A percentile compares a stretch with the other conserved stretches of the same genome.
These are phyloP conservation scores for Brachynemurus nebulosus DNA, from an alignment of 2,888 invertebrate species.

Conservation along the genomic window DNA sequence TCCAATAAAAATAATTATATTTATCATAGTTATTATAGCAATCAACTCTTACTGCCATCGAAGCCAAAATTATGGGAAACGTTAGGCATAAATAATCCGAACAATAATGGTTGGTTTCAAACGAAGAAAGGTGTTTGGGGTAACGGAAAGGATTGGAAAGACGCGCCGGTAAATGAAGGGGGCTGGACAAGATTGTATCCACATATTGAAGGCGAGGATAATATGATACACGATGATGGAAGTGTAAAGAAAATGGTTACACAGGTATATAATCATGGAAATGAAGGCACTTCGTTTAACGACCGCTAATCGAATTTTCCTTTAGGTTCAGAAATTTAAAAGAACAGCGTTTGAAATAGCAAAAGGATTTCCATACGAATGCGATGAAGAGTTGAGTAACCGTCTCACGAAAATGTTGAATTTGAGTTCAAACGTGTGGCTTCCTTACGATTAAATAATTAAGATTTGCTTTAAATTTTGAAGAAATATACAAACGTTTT, in stretches of 20 bases:
- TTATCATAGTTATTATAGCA: background rate
- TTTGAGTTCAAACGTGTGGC: constrained; percentile 37
- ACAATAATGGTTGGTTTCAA: constrained; percentile 14
- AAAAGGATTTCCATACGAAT: constrained; percentile 32
- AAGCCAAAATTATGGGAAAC: constrained; percentile 5
- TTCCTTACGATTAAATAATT: constrained; percentile 26
- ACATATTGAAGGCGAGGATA: constrained; percentile 22
- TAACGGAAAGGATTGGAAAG: constrained; percentile 56
- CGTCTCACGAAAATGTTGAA: constrained; percentile 32
- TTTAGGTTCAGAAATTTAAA: constrained; percentile 31
- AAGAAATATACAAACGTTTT: too few species aligned
- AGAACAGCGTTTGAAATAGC: constrained; percentile 36
- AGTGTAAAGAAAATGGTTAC: constrained; percentile 25
- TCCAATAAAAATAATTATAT: background rate
- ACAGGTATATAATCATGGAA: constrained; percentile 22
- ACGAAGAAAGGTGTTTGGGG: constrained; percentile 40
- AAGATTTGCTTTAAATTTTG: too few species aligned
- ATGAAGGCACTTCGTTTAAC: background rate
- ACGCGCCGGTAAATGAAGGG: constrained; percentile 48
- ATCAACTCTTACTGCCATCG: constrained; percentile 1
- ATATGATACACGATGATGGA: constrained; percentile 19
- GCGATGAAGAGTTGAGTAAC: constrained; percentile 36
- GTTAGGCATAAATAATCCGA: constrained; percentile 2
- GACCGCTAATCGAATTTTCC: too few species aligned
- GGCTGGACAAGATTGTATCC: constrained; percentile 70